Evolutionary conservation across 2,113 vertebrate species (phyloP).

Genomic region (Platycercus adscitus): DNA sequence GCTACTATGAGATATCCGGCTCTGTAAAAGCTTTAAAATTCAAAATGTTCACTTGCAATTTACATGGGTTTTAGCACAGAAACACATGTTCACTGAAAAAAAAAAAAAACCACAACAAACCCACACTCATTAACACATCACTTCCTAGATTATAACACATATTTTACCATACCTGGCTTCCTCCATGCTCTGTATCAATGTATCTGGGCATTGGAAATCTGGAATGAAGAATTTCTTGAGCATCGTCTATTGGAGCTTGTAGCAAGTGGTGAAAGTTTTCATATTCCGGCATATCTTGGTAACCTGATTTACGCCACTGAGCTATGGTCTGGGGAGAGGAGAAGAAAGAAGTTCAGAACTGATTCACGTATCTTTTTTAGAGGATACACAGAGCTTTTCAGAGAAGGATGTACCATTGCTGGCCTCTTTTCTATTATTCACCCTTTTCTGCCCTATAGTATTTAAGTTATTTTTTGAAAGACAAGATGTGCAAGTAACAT

Average conservation of each 20-base stretch:
- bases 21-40: neutral
- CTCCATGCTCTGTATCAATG: constrained; percentile 96
- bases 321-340: constrained; percentile 87
- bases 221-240: constrained; percentile 94
- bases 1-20: neutral
- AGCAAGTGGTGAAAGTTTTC: constrained; percentile 95
- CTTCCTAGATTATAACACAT: neutral
- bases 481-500: neutral
- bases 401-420: neutral
- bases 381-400: neutral
- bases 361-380: neutral
- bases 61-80: neutral
- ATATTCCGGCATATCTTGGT: constrained; percentile 95
- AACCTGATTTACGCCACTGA: constrained; percentile 96
- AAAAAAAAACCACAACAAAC: too few species aligned
- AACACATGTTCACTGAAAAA: neutral
- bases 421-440: neutral
- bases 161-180: constrained; percentile 87
- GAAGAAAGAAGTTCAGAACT: neutral
- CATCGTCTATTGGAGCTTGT: constrained; percentile 93
- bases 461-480: neutral
- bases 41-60: neutral
- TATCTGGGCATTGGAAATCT: constrained; percentile 98
- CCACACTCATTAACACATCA: neutral
- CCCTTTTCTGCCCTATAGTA: neutral